Base-by-base conservation (phyloP, 2,888 invertebrate species). In the Orthonevra nobilis region DNA sequence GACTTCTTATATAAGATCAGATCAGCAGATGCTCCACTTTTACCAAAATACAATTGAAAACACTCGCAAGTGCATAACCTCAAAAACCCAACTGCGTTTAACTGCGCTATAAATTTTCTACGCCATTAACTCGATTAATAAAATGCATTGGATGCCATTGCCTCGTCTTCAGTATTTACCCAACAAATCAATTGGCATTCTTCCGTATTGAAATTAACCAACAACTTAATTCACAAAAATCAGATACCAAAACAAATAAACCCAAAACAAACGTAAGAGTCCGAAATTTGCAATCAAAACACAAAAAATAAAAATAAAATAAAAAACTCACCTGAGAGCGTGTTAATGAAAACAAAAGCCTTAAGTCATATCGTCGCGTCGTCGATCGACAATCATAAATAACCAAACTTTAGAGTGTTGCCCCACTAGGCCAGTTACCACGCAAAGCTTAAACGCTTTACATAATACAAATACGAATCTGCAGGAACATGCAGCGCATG, bases 141-240 rank as follows among this genome's bases (percentile, higher is more conserved):
- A 20, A 56, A 19, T 56, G 56, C 40, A 42, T 4, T 30, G 23
- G 9, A 17, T 36, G 23, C 46, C 60, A 19, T 17, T 9, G 23
- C 17, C 17, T 20, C 34, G 60, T 61, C 26, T 32, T 48, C 28
- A 20, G 12, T 30, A 32, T 20, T 14, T 17, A 32, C n/a, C n/a
- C n/a, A n/a, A n/a, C n/a, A n/a, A n/a, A 1, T n/a, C 58, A 44
- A 66, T 68, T 40, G 30, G 30, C 68, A 68, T 68, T 56, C 68
- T 68, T 68, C 68, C 68, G 68, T 38, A 48, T 38, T 48, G 38
- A 32, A 48, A 58, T 58, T 68, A 12, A 40, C 48, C 36, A 68
- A 58, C 46, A 36, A 17, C 19, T 28, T 20, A 32, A 20, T 42
- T 42, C 20, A 9, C 14, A 26, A 28, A 32, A 19, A 28, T 9